phyloP scores from a whole-genome alignment of 2,888 invertebrate genomes.

The Sinopyrophorus schimmeli region DNA sequence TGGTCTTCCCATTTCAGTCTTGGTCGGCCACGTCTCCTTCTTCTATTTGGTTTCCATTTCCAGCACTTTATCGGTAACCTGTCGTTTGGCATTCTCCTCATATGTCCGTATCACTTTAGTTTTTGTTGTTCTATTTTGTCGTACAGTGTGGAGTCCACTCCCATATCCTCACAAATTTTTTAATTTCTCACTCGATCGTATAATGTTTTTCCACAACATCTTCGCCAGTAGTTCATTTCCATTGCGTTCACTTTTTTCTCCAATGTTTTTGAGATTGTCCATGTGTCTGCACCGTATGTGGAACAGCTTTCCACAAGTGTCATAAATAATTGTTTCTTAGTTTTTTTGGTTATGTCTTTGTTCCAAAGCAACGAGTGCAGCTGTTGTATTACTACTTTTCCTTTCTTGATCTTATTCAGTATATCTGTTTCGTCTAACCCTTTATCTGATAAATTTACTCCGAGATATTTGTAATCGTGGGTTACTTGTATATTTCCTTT shows the following conservation, averaged over 20 bases:
- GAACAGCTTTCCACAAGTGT: not conserved
- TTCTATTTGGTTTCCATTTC: not conserved
- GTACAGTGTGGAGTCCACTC: not conserved
- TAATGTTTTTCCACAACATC: too few relatives aligned
- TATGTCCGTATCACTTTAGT: not conserved
- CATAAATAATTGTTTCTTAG: not conserved
- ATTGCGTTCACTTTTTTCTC: not conserved
- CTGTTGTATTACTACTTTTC: not conserved
- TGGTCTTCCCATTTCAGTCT: too few relatives aligned
- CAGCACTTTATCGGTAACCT: not conserved
- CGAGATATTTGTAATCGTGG: not conserved
- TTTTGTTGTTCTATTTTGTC: not conserved
- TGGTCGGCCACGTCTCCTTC: too few relatives aligned
- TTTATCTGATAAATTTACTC: not conserved
- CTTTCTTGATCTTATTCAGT: not conserved
- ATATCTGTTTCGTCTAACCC: not conserved
- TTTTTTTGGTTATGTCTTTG: not conserved
- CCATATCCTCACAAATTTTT: not conserved
- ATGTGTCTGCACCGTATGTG: not conserved
- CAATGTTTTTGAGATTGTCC: not conserved
- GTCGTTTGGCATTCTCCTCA: not conserved
- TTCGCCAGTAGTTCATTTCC: too few relatives aligned
- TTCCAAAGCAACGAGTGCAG: not conserved
- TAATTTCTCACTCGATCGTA: too few relatives aligned
- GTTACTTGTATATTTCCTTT: too few relatives aligned